Evolutionary conservation across 1,140 invertebrate genomes (phyloP).

Genomic region (Aphaenogaster ashmeadi): DNA sequence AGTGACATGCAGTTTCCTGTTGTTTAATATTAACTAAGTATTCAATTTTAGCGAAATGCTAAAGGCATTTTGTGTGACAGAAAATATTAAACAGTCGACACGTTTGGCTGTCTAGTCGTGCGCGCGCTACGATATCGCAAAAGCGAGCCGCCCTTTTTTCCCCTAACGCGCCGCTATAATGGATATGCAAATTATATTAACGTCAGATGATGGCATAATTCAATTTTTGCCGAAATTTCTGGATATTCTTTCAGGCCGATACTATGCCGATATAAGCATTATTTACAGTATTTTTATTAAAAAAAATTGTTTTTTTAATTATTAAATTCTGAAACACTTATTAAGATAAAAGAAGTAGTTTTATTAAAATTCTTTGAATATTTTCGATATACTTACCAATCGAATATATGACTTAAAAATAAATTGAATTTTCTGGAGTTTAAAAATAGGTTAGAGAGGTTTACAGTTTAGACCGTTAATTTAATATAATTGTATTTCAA

Average conservation of each 20-base stretch:
- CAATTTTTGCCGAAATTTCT: conserved; percentile 15
- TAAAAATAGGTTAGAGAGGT: neutral
- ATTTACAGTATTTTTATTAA: neutral
- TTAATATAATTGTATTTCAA: neutral
- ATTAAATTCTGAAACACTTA: neutral
- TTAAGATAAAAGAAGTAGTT: conserved; percentile 19
- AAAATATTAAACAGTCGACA: conserved; percentile 30
- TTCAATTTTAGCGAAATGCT: conserved; percentile 8
- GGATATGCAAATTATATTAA: conserved; percentile 57
- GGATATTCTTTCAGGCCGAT: neutral
- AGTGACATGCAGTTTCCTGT: neutral
- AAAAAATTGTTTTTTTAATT: neutral
- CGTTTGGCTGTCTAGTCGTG: conserved; percentile 1
- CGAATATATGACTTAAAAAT: neutral
- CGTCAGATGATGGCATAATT: conserved; percentile 31
- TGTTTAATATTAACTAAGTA: neutral
- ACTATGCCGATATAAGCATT: conserved; percentile 1
- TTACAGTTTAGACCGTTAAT: neutral
- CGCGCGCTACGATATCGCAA: conserved; percentile 11
- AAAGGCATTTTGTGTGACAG: neutral
- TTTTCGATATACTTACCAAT: neutral
- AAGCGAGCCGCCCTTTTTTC: conserved; percentile 39
- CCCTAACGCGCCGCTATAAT: conserved; percentile 30
- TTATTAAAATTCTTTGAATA: neutral
- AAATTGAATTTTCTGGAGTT: neutral